phyloP scores from a whole-genome alignment of 2,797 vertebrate species.

The Eospalax fontanierii region DNA sequence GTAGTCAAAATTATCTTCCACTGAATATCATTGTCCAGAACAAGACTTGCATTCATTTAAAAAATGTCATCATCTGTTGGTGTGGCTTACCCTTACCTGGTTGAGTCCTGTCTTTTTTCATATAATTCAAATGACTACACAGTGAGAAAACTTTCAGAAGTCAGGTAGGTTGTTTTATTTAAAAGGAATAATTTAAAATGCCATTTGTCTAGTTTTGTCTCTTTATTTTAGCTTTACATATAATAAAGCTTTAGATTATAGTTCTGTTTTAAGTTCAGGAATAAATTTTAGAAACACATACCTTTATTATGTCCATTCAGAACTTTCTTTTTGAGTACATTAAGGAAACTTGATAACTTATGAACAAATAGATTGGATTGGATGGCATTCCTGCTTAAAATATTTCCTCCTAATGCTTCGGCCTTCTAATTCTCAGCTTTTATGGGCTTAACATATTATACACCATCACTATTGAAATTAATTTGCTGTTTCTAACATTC shows the following conservation, averaged over 20 bases:
- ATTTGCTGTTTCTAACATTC: constrained; percentile 77
- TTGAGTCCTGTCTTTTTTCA: constrained; percentile 49
- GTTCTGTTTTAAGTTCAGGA: constrained; percentile 70
- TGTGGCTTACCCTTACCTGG: constrained; percentile 15
- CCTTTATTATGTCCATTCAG: constrained; percentile 54
- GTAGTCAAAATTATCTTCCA: constrained; percentile 64
- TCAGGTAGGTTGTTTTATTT: constrained; percentile 39
- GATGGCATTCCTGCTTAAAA: constrained; percentile 67
- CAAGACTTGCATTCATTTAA: constrained; percentile 64
- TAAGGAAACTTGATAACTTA: constrained; percentile 51
- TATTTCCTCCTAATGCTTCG: constrained; percentile 77
- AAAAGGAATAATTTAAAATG: constrained; percentile 68
- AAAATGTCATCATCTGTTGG: constrained; percentile 49
- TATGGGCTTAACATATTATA: constrained; percentile 69
- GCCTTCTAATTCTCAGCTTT: constrained; percentile 74
- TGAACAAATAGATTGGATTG: constrained; percentile 67
- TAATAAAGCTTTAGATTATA: constrained; percentile 54
- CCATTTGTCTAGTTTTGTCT: constrained; percentile 66
- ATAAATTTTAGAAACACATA: constrained; percentile 56
- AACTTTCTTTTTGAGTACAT: constrained; percentile 61
- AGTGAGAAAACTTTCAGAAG: constrained; percentile 59
- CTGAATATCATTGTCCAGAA: constrained; percentile 54
- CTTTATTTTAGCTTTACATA: constrained; percentile 48
- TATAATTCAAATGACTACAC: constrained; percentile 51
- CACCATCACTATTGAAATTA: constrained; percentile 76